These are phyloP conservation scores for Apocrypta bakeri DNA, from an alignment of 1,140 invertebrate genomes.

Conservation along the genomic window DNA sequence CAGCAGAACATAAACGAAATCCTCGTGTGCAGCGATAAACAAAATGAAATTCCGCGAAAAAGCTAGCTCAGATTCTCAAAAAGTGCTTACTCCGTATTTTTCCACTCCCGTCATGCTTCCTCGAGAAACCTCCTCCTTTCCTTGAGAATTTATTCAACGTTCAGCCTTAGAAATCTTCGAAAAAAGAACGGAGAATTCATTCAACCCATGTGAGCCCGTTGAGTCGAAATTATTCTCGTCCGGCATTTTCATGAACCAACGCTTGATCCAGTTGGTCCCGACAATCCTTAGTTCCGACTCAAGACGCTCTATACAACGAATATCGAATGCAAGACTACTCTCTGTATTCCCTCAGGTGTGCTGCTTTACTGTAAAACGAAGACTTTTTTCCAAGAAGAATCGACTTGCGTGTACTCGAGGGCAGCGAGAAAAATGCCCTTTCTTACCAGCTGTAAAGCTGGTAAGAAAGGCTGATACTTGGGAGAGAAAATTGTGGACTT, in stretches of 20 bases:
- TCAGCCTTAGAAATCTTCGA: neutral
- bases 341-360: neutral
- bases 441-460: neutral
- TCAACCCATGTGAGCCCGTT: neutral
- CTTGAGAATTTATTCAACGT: neutral
- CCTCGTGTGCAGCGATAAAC: neutral
- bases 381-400: neutral
- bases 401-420: neutral
- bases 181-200: neutral
- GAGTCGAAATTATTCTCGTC: neutral
- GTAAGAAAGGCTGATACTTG: too few species aligned
- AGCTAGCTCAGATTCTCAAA: slow-evolving; percentile 4
- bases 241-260: neutral
- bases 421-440: slow-evolving; percentile 12
- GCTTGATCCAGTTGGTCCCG: slow-evolving; percentile 1
- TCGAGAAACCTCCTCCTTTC: neutral
- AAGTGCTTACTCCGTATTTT: slow-evolving; percentile 23
- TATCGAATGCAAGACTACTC: neutral
- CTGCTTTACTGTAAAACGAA: neutral
- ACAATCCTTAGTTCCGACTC: slow-evolving; percentile 16
- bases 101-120: neutral
- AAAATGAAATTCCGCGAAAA: slow-evolving; percentile 1
- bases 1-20: neutral
- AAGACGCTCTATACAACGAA: slow-evolving; percentile 3
- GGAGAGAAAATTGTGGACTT: too few species aligned